Conservation (phyloP, 2,888 invertebrate species). For the Ellobium chinense region DNA sequence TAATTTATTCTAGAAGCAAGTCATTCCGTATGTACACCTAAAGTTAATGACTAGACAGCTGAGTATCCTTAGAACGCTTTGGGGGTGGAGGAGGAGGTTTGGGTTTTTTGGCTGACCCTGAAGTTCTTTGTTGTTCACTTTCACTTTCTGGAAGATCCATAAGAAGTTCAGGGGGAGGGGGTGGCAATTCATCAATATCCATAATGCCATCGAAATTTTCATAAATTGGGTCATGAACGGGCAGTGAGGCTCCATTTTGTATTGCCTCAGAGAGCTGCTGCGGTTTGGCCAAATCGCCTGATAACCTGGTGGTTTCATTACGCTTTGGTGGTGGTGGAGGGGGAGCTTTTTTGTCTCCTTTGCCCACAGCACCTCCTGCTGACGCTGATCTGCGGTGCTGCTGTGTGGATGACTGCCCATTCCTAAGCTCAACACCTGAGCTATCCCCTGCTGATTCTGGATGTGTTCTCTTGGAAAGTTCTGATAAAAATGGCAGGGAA, state of each 20-base stretch:
- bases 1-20: too few relatives aligned
- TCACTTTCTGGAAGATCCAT: constrained; percentile 57
- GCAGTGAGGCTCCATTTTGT: constrained; percentile 3
- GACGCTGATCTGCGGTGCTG: constrained; percentile 53
- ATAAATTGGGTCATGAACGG: constrained; percentile 58
- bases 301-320: constrained; percentile 68
- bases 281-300: constrained; percentile 51
- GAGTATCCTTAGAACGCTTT: constrained; percentile 70
- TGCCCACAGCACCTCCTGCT: constrained; percentile 47
- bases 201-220: constrained; percentile 70
- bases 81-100: constrained; percentile 71
- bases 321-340: constrained; percentile 73
- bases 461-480: constrained; percentile 54
- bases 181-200: constrained; percentile 74
- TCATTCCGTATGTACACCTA: background rate
- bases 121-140: constrained; percentile 44
- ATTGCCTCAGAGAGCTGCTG: constrained; percentile 8
- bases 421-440: constrained; percentile 38
- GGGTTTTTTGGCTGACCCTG: constrained; percentile 53
- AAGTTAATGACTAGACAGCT: constrained; percentile 56
- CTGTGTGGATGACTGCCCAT: constrained; percentile 12
- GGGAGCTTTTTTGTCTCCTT: constrained; percentile 50
- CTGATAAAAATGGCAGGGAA: constrained; percentile 65
- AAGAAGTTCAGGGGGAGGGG: constrained; percentile 74
- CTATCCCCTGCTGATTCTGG: constrained; percentile 24